Percentiles rank a stretch among this genome's conserved stretches.
Conservation (phyloP, 2,888 invertebrate species). For the Andrena chrysosceles region DNA sequence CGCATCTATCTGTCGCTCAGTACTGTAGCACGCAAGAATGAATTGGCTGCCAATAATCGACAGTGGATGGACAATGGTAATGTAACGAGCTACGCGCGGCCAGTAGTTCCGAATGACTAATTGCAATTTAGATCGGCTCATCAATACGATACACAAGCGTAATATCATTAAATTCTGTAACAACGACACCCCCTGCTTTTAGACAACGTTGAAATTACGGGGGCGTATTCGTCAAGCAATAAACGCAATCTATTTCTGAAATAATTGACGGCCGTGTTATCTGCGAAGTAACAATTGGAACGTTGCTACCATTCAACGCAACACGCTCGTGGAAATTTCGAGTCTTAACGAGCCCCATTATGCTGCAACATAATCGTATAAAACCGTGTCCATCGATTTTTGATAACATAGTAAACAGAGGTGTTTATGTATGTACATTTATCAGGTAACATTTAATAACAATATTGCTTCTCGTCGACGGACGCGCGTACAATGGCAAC, state of each 20-base stretch:
- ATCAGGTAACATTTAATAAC: slow-evolving; percentile 4
- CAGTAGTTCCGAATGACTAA: slow-evolving; percentile 43
- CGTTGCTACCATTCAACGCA: neutral
- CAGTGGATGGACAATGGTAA: slow-evolving; percentile 52
- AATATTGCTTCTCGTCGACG: neutral
- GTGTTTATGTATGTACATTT: neutral
- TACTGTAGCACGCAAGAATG: slow-evolving; percentile 17
- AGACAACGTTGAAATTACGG: slow-evolving; percentile 31
- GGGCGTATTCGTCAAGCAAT: slow-evolving; percentile 34
- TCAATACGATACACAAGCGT: slow-evolving; percentile 20
- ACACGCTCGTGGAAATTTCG: slow-evolving; percentile 7
- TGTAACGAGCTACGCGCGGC: slow-evolving; percentile 56
- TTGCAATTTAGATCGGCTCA: slow-evolving; percentile 64
- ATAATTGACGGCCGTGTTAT: slow-evolving; percentile 32
- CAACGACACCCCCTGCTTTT: slow-evolving; percentile 25
- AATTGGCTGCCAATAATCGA: slow-evolving; percentile 59
- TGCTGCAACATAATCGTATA: neutral
- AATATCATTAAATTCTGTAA: slow-evolving; percentile 52
- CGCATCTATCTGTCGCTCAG: no score
- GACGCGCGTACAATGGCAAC: neutral
- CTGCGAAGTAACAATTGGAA: slow-evolving; percentile 20
- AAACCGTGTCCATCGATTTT: slow-evolving; percentile 9
- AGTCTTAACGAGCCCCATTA: slow-evolving; percentile 3
- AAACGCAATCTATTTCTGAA: slow-evolving; percentile 15
- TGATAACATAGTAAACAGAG: neutral